These are phyloP conservation scores for Pantherophis guttatus DNA, from an alignment of 2,113 vertebrate species.

Conservation along the genomic window DNA sequence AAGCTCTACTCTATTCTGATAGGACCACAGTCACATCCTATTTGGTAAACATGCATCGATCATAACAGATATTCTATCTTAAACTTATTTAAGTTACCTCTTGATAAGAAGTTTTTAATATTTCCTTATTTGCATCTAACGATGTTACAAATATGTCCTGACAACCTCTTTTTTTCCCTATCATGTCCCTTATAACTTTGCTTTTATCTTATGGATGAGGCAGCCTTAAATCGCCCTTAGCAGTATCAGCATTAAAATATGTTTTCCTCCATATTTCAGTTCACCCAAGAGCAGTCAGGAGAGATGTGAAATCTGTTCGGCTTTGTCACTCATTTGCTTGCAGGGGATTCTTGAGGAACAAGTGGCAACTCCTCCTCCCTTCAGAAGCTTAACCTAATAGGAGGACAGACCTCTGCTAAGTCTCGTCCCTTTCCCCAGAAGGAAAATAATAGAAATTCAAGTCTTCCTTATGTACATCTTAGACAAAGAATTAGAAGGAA, in stretches of 20 bases:
- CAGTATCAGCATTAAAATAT: not conserved
- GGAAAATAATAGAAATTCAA: not conserved
- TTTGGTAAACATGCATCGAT: not conserved
- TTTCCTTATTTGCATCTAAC: not conserved
- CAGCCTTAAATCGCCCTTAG: not conserved
- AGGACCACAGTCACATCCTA: not conserved
- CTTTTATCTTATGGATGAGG: not conserved
- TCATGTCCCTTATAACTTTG: not conserved
- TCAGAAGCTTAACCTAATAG: not conserved
- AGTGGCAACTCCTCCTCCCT: not conserved
- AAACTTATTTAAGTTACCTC: not conserved
- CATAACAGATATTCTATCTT: not conserved
- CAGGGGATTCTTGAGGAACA: not conserved
- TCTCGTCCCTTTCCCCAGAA: not conserved
- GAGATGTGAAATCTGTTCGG: not conserved
- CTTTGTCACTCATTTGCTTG: not conserved
- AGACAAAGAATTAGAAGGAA: not conserved
- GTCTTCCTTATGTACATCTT: not conserved
- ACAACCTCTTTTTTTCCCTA: not conserved
- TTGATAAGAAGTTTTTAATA: not conserved
- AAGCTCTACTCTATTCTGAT: not conserved
- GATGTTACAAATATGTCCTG: not conserved
- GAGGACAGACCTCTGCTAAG: not conserved
- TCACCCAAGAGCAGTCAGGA: not conserved
- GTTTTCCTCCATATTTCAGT: not conserved